These are phyloP conservation scores for Lordiphosa clarofinis DNA, from an alignment of 1,140 invertebrate species.

Conservation along the genomic window DNA sequence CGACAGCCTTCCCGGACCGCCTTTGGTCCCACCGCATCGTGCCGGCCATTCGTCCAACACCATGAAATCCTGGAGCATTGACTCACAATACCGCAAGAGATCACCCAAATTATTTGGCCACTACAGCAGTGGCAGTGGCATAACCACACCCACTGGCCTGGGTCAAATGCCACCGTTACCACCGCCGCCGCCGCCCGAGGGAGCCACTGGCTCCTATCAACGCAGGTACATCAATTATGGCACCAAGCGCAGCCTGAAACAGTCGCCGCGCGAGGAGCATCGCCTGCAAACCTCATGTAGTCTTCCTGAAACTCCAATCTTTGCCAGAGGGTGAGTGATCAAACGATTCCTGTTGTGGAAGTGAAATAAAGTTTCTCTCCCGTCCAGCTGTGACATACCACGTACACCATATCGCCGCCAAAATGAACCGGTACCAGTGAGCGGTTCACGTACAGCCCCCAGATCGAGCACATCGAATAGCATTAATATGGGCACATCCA, in stretches of 20 bases:
- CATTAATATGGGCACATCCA: constrained; percentile 79
- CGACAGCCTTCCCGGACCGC: constrained; percentile 64
- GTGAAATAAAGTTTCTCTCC: background rate
- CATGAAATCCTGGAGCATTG: constrained; percentile 89
- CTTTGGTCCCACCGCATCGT: constrained; percentile 88
- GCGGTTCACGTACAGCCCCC: constrained; percentile 80
- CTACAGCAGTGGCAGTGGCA: constrained; percentile 76
- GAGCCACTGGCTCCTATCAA: constrained; percentile 79
- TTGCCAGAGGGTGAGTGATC: constrained; percentile 83
- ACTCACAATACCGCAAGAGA: constrained; percentile 85
- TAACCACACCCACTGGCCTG: constrained; percentile 80
- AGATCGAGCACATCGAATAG: constrained; percentile 83
- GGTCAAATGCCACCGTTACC: constrained; percentile 79
- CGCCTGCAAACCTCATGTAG: constrained; percentile 90
- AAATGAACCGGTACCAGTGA: constrained; percentile 79
- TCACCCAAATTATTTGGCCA: constrained; percentile 74
- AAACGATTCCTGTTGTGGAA: background rate
- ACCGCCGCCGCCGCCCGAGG: constrained; percentile 30
- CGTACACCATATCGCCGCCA: constrained; percentile 85
- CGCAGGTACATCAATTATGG: constrained; percentile 79
- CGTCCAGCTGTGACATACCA: constrained; percentile 84
- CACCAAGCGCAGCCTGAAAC: constrained; percentile 74
- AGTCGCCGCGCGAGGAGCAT: constrained; percentile 81
- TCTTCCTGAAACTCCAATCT: constrained; percentile 90
- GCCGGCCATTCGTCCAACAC: constrained; percentile 83